phyloP scores from a whole-genome alignment of 2,797 vertebrate species.

The Enteromius argenteus region DNA sequence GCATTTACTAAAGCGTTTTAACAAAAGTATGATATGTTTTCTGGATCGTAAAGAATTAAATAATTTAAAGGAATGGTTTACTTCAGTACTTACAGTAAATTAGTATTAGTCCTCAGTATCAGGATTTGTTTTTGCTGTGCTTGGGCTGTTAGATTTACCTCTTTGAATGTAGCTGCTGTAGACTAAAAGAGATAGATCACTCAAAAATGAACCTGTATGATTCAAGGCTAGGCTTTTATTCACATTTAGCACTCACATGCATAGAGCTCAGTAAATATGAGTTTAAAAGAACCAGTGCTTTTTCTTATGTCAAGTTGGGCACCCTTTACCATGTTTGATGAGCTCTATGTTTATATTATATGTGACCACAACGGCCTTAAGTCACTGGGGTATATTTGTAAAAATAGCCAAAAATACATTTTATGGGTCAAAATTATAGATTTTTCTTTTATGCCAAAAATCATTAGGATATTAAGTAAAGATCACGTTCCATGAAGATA shows the following conservation, averaged over 20 bases:
- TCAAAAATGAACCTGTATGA: not conserved
- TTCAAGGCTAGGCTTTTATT: not conserved
- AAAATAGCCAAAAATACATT: no score
- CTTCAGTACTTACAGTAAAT: not conserved
- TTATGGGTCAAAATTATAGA: no score
- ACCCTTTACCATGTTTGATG: not conserved
- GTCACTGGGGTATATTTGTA: no score
- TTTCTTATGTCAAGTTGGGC: not conserved
- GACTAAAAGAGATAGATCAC: not conserved
- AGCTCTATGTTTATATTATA: not conserved
- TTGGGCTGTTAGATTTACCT: conserved; percentile 2
- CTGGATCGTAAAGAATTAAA: not conserved
- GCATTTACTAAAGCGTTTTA: conserved; percentile 18
- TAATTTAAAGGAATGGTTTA: not conserved
- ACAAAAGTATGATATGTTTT: conserved; percentile 10
- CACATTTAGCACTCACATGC: not conserved
- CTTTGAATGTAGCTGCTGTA: not conserved
- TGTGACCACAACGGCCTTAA: no score
- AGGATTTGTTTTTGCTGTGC: not conserved
- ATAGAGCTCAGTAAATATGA: not conserved
- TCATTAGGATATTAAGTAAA: no score
- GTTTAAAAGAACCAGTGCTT: not conserved
- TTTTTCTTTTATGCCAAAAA: no score
- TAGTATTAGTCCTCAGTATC: not conserved
- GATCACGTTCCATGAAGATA: no score